Base-by-base conservation (phyloP, 2,113 vertebrate species). In the Leptodactylus fuscus region DNA sequence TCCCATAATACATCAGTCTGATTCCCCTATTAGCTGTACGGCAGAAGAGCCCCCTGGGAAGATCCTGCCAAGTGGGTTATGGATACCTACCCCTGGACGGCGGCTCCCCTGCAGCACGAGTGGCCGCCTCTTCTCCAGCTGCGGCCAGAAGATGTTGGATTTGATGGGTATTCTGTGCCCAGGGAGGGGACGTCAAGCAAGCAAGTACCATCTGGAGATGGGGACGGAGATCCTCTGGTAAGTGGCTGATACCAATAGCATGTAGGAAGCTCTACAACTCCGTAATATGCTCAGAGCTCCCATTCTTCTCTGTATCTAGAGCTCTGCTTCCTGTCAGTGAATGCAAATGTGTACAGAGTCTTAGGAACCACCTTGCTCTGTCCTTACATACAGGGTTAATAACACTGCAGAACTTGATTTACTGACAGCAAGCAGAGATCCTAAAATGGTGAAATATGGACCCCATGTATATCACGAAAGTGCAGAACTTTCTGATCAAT, bases 51-150 rank as follows among this genome's bases (percentile, higher is more conserved):
- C 0, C 96, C 95, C 3, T 99, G 98, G 98, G 98, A 99, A 78
- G 98, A 99, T 85, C 98, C 98, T 0, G 97, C 97, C 36, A 96
- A 95, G 78, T 99, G 98, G 98, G 98, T 99, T 34, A 97, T 96
- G 88, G 97, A 99, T 89, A 97, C 95, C 2, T 99, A 98, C 76
- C 98, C 98, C 0, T 99, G 98, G 98, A 93, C 94, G 0, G 94
- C 95, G 78, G 93, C 91, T 36, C 95, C 96, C 0, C 92, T 96
- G 67, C 96, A 96, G 16, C 94, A 96, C 0, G 98, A 99, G 85
- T 99, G 98, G 98, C 97, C 97, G 0, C 96, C 97, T 0, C 92
- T 99, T 84, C 94, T 99, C 4, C 97, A 98, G 92, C 96, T 99
- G 49, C 92, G 98, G 7, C 98, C 98, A 0, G 98, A 99, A 87